These are phyloP conservation scores for Drosophila helvetica DNA, from an alignment of 2,888 invertebrate species.

Conservation along the genomic window DNA sequence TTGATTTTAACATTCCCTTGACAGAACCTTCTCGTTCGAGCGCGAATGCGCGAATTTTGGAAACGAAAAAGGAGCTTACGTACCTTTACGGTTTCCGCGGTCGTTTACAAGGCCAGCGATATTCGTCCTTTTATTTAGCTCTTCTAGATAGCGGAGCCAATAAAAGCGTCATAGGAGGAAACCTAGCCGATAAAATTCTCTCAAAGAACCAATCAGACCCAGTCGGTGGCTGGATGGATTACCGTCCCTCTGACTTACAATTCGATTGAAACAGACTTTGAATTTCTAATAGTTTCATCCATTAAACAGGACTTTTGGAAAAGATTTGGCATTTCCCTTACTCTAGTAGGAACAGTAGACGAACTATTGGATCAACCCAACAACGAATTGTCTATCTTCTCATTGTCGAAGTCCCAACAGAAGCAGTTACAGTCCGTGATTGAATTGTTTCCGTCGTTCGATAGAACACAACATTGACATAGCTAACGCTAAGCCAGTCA, in stretches of 20 bases:
- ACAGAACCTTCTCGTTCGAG: neutral
- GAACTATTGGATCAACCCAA: too few species aligned
- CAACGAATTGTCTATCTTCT: too few species aligned
- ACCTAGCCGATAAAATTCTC: neutral
- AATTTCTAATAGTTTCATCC: constrained; percentile 7
- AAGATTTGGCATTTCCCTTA: neutral
- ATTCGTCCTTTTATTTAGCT: neutral
- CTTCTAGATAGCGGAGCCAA: neutral
- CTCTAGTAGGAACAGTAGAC: too few species aligned
- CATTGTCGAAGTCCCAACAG: too few species aligned
- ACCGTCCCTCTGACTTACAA: neutral
- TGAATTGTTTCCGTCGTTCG: too few species aligned
- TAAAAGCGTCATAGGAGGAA: neutral
- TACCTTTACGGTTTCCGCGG: too few species aligned
- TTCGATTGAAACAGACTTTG: neutral
- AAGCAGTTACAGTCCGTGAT: too few species aligned
- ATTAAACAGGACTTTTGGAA: constrained; percentile 3
- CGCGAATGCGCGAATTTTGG: neutral
- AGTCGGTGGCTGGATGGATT: neutral
- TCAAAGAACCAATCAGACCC: too few species aligned
- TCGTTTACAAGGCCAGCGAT: neutral
- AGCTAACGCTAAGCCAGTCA: neutral
- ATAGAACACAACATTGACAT: constrained; percentile 1
- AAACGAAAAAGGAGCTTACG: too few species aligned
- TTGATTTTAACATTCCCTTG: neutral